These are phyloP conservation scores for Coboldia fuscipes DNA, from an alignment of 1,140 invertebrate species.

Conservation along the genomic window DNA sequence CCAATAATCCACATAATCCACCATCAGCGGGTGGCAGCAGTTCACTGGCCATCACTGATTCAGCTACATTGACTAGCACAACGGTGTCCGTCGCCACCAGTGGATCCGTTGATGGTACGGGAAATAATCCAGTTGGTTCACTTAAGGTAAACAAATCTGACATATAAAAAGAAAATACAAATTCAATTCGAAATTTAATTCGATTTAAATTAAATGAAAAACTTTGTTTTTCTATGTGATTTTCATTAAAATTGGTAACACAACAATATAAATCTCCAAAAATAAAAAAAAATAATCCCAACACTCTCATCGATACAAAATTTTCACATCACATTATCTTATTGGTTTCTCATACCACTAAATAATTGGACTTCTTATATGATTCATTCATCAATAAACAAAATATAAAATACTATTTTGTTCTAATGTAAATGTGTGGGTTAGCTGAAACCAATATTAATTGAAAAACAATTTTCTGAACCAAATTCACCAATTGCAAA, in stretches of 20 bases:
- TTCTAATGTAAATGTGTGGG: neutral
- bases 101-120: slow-evolving; percentile 1
- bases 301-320: no score
- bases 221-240: no score
- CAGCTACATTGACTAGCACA: slow-evolving; percentile 1
- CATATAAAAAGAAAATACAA: no score
- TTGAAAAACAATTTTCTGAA: slow-evolving; percentile 56
- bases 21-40: slow-evolving; percentile 4
- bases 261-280: neutral
- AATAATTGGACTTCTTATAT: no score
- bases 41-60: neutral
- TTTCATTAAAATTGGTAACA: no score
- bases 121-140: neutral
- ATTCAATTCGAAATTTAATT: no score
- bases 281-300: neutral
- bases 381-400: no score
- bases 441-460: slow-evolving; percentile 34
- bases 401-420: neutral
- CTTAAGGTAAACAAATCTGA: no score
- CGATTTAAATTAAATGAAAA: no score
- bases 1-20: slow-evolving; percentile 14
- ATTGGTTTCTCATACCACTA: no score
- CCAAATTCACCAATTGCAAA: slow-evolving; percentile 43
- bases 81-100: no score
- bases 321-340: no score